A percentile compares a stretch with the other conserved stretches of the same genome.
Evolutionary conservation across 2,797 vertebrate genomes (phyloP).

Genomic region (Momotus momota): DNA sequence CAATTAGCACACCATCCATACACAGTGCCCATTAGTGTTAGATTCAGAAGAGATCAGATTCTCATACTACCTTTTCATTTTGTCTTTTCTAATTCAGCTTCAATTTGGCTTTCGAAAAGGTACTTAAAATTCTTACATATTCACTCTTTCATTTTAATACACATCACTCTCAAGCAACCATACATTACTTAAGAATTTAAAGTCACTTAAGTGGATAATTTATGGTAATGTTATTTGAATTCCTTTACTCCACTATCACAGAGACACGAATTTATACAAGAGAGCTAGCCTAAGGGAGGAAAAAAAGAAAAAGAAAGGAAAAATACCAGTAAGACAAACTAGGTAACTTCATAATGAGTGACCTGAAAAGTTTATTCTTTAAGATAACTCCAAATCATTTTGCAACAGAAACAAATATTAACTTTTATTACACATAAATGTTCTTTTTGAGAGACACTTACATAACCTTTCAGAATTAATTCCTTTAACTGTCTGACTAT

Average conservation of each 20-base stretch:
- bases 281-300: neutral
- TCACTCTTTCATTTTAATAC: neutral
- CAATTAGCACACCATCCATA: neutral
- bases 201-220: neutral
- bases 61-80: neutral
- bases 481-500: neutral
- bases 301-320: neutral
- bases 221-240: neutral
- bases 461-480: neutral
- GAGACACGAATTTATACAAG: neutral
- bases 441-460: neutral
- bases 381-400: neutral
- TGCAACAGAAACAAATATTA: neutral
- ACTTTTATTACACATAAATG: neutral
- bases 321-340: neutral
- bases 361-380: neutral
- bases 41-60: neutral
- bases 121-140: neutral
- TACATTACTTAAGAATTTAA: neutral
- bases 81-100: neutral
- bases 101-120: neutral
- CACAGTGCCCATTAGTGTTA: fast-evolving
- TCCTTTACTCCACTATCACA: neutral
- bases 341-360: neutral
- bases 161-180: neutral